Base-by-base conservation (phyloP, 2,797 vertebrate species). In the Lerista edwardsae region DNA sequence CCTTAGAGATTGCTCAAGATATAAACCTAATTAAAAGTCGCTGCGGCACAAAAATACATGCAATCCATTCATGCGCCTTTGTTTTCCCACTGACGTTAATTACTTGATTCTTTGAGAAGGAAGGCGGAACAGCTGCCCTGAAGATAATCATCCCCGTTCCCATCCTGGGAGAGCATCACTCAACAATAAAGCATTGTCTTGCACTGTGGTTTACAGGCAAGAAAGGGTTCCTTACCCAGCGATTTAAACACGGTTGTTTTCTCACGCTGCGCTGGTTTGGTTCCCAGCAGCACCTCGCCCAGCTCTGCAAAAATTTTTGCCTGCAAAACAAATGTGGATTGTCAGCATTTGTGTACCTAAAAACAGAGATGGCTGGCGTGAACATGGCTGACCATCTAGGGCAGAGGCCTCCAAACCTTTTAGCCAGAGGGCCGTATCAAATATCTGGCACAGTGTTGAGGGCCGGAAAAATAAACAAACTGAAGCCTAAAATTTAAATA, bases 211-310 rank as follows among this genome's bases (percentile, higher is more conserved):
- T 67, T 74, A 71, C 34, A 90, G 75, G 80, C 47, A 80, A 79
- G 27, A 67, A 64, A 27, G 82, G 47, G n/a, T 55, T 83, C 85
- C 95, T 97, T 96, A 99, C 98, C 98, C 76, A 99, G 93, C 0
- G 98, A 99, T 93, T 99, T 99, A 95, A 99, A 99, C 80, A 99
- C 97, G 0, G 98, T 99, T 0, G 97, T 99, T 95, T 97, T 98
- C 90, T 98, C 97, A 93, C 95, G 93, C 82, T 94, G 80, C 25
- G 97, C 98, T 72, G 97, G 95, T 93, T 96, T 97, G 0, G 92
- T 96, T 79, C 97, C 97, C 19, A 97, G 97, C 62, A 99, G 76
- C 83, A 99, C 96, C 73, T 99, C 98, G 84, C 98, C 98, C 23
- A 99, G 95, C 93, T 99, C 98, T 62, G 97, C 98, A 88, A 97